Base-by-base conservation (phyloP, 1,140 invertebrate species). In the Odontomachus brunneus region DNA sequence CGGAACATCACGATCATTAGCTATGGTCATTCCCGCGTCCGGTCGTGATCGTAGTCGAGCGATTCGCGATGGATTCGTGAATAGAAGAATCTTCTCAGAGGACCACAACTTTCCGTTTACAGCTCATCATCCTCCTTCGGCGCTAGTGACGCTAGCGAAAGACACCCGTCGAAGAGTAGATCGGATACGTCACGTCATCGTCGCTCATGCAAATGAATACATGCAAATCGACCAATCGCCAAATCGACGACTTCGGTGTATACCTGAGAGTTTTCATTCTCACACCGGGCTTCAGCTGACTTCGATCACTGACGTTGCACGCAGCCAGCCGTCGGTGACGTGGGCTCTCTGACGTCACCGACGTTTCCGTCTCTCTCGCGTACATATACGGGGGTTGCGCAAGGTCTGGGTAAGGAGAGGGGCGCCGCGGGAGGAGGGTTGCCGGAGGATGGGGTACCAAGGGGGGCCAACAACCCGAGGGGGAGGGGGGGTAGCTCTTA, bases 291-390 rank as follows among this genome's bases (percentile, higher is more conserved):
- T 91, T 90, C 93, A 94, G 92, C 93, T 93, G 92, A 90, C 88
- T 94, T 92, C 92, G 92, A 93, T 93, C 92, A 93, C 91, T 91
- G 92, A 93, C 92, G 92, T 91, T 91, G 90, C 89, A 90, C 89
- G 86, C 89, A 90, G 89, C 74, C 60, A 69, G 90, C 74, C 60
- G 90, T 72, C 60, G 44, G 90, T 92, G 92, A 93, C 92, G 92
- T 91, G 87, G 87, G 82, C 76, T 55, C 78, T 85, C 83, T 88
- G 86, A 88, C 87, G 86, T 88, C 84, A 83, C 66, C 81, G 85
- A 85, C 84, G 83, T 75, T 75, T 82, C 82, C 84, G 71, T 78
- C 84, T 91, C 90, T 75, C 85, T 84, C 69, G 82, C 71, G 53
- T 66, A 60, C 62, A 74, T 76, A 63, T 78, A 71, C 84, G 88